Conservation (phyloP, 2,797 vertebrate genomes). For the Rhinella marina region DNA sequence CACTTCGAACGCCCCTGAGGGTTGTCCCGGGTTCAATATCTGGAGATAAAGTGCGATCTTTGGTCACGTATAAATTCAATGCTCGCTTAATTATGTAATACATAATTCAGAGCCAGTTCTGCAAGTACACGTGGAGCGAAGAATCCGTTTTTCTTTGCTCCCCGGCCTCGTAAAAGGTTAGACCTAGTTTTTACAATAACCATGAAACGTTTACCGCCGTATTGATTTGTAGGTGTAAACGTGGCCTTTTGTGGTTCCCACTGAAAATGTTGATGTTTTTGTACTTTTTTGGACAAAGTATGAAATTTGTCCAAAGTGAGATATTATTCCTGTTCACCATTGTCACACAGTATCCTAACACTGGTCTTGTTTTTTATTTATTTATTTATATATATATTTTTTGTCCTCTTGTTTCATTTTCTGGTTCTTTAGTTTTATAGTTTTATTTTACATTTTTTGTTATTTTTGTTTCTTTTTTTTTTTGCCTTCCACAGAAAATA, state of each 20-base stretch:
- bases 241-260: constrained; percentile 67
- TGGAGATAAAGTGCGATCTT: constrained; percentile 13
- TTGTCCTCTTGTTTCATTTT: neutral
- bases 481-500: neutral
- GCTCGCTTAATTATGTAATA: constrained; percentile 11
- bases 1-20: neutral
- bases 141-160: constrained; percentile 42
- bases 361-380: neutral
- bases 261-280: constrained; percentile 76
- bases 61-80: constrained; percentile 21
- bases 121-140: neutral
- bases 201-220: constrained; percentile 65
- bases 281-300: constrained; percentile 71
- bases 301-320: constrained; percentile 73
- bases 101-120: neutral
- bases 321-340: constrained; percentile 60
- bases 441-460: neutral
- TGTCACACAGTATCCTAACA: neutral
- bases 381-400: neutral
- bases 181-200: constrained; percentile 61
- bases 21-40: neutral
- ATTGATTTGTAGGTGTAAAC: constrained; percentile 68
- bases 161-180: constrained; percentile 43
- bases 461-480: neutral
- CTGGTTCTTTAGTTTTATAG: neutral